These are phyloP conservation scores for Schmidtea mediterranea DNA, from an alignment of 1,140 invertebrate genomes.

Conservation along the genomic window DNA sequence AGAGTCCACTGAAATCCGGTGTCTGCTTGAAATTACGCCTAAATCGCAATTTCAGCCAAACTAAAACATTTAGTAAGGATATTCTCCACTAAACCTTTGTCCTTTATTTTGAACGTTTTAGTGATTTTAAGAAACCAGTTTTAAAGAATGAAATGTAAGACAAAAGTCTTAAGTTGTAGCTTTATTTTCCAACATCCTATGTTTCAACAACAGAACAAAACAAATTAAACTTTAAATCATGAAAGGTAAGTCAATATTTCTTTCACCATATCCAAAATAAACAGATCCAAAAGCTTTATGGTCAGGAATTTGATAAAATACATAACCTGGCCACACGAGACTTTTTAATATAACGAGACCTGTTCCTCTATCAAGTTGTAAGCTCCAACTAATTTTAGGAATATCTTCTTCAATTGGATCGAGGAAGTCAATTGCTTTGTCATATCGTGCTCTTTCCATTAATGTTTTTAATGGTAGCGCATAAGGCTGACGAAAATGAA, in stretches of 20 bases:
- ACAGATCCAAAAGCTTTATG: conserved; percentile 19
- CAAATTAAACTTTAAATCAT: conserved; percentile 20
- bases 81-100: too few species aligned
- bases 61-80: too few species aligned
- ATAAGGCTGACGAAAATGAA: conserved; percentile 23
- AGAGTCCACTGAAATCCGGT: too few species aligned
- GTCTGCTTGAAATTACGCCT: too few species aligned
- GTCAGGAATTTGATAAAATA: conserved; percentile 24
- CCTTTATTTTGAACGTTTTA: too few species aligned
- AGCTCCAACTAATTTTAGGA: conserved; percentile 25
- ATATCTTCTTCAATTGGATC: conserved; percentile 25
- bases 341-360: conserved; percentile 20
- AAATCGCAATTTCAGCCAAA: too few species aligned
- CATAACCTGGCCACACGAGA: conserved; percentile 24
- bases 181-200: too few species aligned
- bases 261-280: conserved; percentile 25
- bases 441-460: conserved; percentile 13
- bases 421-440: conserved; percentile 27
- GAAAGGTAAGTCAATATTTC: conserved; percentile 26
- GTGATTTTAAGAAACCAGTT: too few species aligned
- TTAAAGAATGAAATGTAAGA: too few species aligned
- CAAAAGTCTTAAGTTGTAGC: too few species aligned
- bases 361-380: conserved; percentile 26
- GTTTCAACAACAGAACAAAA: too few species aligned
- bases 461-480: conserved; percentile 3